A percentile compares a stretch with the other conserved stretches of the same genome.
These are phyloP conservation scores for Cricetomys ansorgei DNA, from an alignment of 2,113 vertebrate species.

Conservation along the genomic window DNA sequence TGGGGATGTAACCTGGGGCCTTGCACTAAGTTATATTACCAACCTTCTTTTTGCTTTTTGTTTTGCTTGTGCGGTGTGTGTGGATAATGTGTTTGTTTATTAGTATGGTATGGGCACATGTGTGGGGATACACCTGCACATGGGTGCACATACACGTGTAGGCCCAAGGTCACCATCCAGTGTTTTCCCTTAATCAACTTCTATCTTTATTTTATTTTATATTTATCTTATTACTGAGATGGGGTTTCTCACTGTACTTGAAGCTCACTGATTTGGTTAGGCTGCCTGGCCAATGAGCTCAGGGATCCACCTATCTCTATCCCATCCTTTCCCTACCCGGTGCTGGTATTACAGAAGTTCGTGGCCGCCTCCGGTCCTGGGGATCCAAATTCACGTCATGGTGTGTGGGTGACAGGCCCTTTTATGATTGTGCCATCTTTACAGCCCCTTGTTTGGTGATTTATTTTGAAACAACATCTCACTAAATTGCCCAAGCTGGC, in stretches of 20 bases:
- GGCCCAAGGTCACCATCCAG: not conserved
- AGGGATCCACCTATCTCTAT: not conserved
- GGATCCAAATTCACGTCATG: not conserved
- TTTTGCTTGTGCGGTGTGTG: not conserved
- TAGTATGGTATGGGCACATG: not conserved
- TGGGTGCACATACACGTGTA: not conserved
- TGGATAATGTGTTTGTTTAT: not conserved
- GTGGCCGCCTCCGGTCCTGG: not conserved
- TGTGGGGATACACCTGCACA: not conserved
- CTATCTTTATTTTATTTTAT: too few relatives aligned
- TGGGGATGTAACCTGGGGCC: not conserved
- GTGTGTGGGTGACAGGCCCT: not conserved
- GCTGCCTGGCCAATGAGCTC: not conserved
- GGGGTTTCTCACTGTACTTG: not conserved
- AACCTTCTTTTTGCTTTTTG: too few relatives aligned
- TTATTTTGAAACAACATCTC: not conserved
- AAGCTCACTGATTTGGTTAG: not conserved
- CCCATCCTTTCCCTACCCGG: not conserved
- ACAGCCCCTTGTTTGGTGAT: not conserved
- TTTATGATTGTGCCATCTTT: not conserved
- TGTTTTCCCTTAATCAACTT: not conserved
- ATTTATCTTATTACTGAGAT: not conserved
- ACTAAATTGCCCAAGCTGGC: not conserved
- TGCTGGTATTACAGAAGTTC: not conserved
- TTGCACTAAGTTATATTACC: not conserved